phyloP scores from a whole-genome alignment of 2,797 vertebrate genomes.

The Otolemur crassicaudatus region DNA sequence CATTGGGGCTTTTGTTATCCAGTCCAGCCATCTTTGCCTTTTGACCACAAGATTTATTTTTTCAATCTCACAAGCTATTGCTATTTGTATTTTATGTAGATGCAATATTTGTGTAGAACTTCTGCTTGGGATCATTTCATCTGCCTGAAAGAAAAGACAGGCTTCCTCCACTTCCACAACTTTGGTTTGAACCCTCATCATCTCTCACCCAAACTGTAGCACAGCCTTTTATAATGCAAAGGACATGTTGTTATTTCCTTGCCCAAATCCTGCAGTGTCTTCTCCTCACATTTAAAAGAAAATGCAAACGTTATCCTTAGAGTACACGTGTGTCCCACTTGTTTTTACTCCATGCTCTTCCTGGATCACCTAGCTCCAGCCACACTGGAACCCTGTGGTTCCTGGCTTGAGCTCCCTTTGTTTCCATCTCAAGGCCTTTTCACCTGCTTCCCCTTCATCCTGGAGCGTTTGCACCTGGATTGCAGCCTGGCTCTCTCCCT shows the following conservation, averaged over 20 bases:
- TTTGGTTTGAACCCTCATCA: not conserved
- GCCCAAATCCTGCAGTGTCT: not conserved
- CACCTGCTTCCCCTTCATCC: not conserved
- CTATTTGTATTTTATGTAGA: not conserved
- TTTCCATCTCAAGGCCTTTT: not conserved
- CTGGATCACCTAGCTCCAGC: not conserved
- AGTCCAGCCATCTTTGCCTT: constrained; percentile 41
- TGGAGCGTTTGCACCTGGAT: not conserved
- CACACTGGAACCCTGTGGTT: not conserved
- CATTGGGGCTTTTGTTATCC: constrained; percentile 27
- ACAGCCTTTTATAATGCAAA: constrained; percentile 2
- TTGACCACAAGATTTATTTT: constrained; percentile 56
- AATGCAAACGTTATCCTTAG: not conserved
- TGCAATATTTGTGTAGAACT: not conserved
- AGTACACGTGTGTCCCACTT: not conserved
- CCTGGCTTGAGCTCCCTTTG: not conserved
- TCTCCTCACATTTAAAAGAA: not conserved
- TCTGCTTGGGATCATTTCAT: not conserved
- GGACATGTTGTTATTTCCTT: not conserved
- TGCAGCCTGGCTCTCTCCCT: not conserved
- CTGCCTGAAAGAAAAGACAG: constrained; percentile 16
- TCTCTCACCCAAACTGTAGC: not conserved
- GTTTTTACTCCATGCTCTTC: not conserved
- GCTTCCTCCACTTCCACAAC: not conserved
- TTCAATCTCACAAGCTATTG: not conserved